phyloP scores from a whole-genome alignment of 2,113 vertebrate species.

The Mesoclemmys tuberculata region DNA sequence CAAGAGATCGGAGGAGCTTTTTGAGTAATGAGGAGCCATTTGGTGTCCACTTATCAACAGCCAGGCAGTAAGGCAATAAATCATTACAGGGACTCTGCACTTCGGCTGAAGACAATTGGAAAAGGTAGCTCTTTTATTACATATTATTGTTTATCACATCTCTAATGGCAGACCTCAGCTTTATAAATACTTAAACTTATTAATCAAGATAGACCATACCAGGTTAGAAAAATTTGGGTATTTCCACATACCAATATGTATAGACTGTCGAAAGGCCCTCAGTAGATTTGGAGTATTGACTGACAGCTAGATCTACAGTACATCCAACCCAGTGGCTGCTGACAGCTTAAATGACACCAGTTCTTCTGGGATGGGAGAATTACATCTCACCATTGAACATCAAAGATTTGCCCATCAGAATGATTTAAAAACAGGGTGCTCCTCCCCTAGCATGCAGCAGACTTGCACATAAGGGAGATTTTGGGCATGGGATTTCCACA shows the following conservation, averaged over 20 bases:
- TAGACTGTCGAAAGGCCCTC: background rate
- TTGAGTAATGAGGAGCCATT: constrained; percentile 88
- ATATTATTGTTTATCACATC: constrained; percentile 85
- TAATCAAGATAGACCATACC: constrained; percentile 57
- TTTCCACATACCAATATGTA: background rate
- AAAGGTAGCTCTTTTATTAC: constrained; percentile 85
- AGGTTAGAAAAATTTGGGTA: constrained; percentile 35
- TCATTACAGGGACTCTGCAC: constrained; percentile 79
- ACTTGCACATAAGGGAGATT: fast-evolving
- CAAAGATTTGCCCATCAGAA: constrained; percentile 1
- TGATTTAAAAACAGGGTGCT: background rate
- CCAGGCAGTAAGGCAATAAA: constrained; percentile 86
- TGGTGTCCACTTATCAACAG: constrained; percentile 84
- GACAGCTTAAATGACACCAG: constrained; percentile 43
- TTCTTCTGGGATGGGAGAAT: constrained; percentile 55
- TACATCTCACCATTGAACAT: constrained; percentile 26
- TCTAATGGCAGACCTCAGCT: constrained; percentile 76
- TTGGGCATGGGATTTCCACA: fast-evolving
- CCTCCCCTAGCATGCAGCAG: background rate
- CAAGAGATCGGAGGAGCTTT: constrained; percentile 82
- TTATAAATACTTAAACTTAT: constrained; percentile 70
- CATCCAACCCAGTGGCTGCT: constrained; percentile 25
- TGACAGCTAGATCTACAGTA: constrained; percentile 24
- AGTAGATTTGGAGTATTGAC: fast-evolving
- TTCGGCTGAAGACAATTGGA: constrained; percentile 77